phyloP scores from a whole-genome alignment of 2,113 vertebrate genomes.

The Tricholaema leucomelas region DNA sequence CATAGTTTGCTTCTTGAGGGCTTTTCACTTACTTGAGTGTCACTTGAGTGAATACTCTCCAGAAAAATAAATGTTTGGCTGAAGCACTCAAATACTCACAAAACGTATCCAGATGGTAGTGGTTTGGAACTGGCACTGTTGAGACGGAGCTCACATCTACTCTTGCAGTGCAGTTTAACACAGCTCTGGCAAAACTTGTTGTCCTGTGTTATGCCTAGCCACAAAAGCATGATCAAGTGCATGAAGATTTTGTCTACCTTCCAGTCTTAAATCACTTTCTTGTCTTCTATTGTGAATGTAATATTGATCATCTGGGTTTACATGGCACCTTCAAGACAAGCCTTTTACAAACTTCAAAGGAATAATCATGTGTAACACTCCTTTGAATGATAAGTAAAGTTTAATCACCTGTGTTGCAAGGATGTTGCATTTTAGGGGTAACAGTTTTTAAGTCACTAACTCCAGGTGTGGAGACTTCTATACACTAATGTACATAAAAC shows the following conservation, averaged over 20 bases:
- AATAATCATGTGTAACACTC: not conserved
- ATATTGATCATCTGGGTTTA: not conserved
- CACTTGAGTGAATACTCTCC: not conserved
- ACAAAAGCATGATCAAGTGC: accelerated
- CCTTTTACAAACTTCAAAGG: not conserved
- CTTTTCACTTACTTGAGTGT: constrained; percentile 4
- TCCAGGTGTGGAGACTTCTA: not conserved
- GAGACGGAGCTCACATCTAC: not conserved
- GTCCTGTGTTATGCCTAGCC: not conserved
- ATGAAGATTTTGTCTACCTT: not conserved
- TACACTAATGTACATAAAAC: not conserved
- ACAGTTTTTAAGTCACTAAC: not conserved
- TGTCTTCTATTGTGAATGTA: not conserved
- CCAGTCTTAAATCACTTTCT: not conserved
- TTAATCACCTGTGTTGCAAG: not conserved
- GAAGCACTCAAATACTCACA: not conserved
- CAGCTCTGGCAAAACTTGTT: not conserved
- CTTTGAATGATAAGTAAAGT: not conserved
- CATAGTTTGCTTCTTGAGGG: constrained; percentile 25
- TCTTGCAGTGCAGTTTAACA: not conserved
- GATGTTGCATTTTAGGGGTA: not conserved
- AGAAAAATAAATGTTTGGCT: constrained; percentile 2
- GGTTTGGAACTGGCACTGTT: not conserved
- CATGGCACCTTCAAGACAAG: not conserved
- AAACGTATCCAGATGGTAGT: accelerated